A percentile compares a stretch with the other conserved stretches of the same genome.
phyloP scores from a whole-genome alignment of 1,140 invertebrate genomes.

The Drosophila repletoides region DNA sequence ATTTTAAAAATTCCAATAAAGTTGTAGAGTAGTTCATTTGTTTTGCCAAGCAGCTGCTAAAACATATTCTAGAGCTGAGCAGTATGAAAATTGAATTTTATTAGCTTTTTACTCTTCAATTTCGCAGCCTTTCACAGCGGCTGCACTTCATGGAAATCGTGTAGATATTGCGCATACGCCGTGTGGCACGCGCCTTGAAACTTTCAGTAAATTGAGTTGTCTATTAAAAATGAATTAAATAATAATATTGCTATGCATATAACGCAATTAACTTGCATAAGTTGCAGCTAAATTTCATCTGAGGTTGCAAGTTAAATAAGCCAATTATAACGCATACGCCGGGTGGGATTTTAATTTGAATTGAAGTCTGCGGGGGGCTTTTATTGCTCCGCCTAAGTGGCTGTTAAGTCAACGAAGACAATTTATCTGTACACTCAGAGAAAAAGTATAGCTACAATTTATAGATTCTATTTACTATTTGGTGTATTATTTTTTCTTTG shows the following conservation, averaged over 20 bases:
- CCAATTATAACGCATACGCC: slow-evolving; percentile 23
- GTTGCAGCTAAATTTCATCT: not conserved
- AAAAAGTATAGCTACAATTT: no score
- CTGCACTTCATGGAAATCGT: no score
- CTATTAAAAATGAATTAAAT: slow-evolving; percentile 13
- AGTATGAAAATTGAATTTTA: slow-evolving; percentile 8
- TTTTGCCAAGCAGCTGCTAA: no score
- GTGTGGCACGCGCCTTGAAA: not conserved
- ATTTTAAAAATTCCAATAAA: no score
- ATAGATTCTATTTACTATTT: no score
- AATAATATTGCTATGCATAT: slow-evolving; percentile 11
- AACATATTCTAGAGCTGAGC: not conserved
- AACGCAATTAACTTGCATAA: slow-evolving; percentile 24
- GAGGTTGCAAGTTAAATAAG: not conserved
- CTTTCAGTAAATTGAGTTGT: slow-evolving; percentile 15
- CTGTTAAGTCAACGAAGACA: slow-evolving; percentile 44
- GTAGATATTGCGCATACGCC: slow-evolving; percentile 13
- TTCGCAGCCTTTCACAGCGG: not conserved
- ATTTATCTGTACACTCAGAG: slow-evolving; percentile 42
- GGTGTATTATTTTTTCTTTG: no score
- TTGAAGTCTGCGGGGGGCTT: no score
- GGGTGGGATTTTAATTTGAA: not conserved
- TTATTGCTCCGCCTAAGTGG: slow-evolving; percentile 39
- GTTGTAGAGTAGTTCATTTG: no score
- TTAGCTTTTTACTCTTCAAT: not conserved